These are phyloP conservation scores for Rhombomys opimus DNA, from an alignment of 2,113 vertebrate genomes.

Conservation along the genomic window DNA sequence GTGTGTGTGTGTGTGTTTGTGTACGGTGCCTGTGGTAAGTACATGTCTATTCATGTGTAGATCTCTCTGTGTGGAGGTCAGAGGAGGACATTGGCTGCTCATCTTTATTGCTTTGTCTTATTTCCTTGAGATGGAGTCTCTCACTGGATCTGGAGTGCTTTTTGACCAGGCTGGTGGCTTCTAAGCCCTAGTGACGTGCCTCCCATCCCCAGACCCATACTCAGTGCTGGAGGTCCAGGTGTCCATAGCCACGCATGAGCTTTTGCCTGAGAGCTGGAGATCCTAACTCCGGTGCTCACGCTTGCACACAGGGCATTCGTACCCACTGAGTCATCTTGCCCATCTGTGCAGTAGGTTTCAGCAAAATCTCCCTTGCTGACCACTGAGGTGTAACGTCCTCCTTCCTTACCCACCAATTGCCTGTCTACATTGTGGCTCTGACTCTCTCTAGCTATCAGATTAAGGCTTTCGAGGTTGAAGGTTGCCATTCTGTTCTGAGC, in stretches of 20 bases:
- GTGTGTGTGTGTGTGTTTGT: accelerated
- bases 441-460: neutral
- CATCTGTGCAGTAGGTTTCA: neutral
- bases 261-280: neutral
- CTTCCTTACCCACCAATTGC: too few species aligned
- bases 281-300: neutral
- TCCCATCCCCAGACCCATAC: too few species aligned
- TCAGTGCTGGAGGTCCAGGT: neutral
- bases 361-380: neutral
- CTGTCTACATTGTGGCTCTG: neutral
- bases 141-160: neutral
- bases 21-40: neutral
- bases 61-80: neutral
- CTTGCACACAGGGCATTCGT: neutral
- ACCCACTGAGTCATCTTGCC: neutral
- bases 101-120: neutral
- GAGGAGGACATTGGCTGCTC: neutral
- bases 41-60: neutral
- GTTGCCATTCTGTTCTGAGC: neutral
- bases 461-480: neutral
- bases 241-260: neutral
- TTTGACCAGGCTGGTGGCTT: neutral
- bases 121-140: neutral
- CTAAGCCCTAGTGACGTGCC: neutral
- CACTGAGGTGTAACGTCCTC: neutral